Conservation (phyloP, 2,888 invertebrate genomes). For the Chalcosyrphus nemorum region DNA sequence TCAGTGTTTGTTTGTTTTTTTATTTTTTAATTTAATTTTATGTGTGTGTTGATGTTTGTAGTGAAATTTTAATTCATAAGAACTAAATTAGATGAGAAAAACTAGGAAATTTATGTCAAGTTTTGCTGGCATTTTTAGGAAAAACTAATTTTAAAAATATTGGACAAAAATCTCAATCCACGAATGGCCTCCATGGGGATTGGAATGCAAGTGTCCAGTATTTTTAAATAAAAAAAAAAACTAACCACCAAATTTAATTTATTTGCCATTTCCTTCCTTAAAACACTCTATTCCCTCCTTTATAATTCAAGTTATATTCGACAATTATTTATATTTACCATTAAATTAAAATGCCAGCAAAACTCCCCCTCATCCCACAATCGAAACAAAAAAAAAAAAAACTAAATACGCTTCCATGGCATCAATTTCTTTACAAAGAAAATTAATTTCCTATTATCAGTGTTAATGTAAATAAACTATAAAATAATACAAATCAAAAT, state of each 20-base stretch:
- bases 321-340: too few relatives aligned
- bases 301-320: too few relatives aligned
- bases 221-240: constrained; percentile 9
- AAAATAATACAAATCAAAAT: constrained; percentile 6
- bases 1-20: background rate
- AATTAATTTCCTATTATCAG: constrained; percentile 6
- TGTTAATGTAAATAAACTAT: constrained; percentile 34
- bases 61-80: background rate
- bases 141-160: background rate
- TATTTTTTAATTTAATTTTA: background rate
- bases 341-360: constrained; percentile 27
- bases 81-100: background rate
- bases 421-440: constrained; percentile 33
- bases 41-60: background rate
- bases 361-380: background rate
- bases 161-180: background rate
- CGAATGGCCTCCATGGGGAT: constrained; percentile 53
- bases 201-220: background rate
- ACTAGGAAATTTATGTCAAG: background rate
- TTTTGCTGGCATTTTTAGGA: constrained; percentile 23
- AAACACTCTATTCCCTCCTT: too few relatives aligned
- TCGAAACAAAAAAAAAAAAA: constrained; percentile 38
- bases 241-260: too few relatives aligned
- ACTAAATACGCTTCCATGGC: constrained; percentile 41
- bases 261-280: too few relatives aligned